Evolutionary conservation across 2,888 invertebrate genomes (phyloP).

Genomic region (Minunthozetes semirufus): DNA sequence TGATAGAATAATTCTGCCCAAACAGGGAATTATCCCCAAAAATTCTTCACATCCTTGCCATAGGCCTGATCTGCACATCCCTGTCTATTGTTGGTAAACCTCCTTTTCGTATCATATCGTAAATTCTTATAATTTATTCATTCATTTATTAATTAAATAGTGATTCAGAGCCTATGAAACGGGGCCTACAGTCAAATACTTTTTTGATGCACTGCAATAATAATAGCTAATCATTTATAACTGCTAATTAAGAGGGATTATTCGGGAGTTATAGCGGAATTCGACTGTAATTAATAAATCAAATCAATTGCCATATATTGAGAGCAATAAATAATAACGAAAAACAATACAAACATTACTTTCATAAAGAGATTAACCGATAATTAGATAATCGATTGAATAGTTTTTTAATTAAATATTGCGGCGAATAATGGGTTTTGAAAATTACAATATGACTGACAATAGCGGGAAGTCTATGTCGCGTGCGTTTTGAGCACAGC

Average conservation of each 20-base stretch:
- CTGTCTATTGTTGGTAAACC: too few species aligned
- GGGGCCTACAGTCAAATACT: too few species aligned
- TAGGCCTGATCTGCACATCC: too few species aligned
- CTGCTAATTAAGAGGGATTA: too few species aligned
- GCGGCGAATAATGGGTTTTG: neutral
- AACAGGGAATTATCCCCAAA: too few species aligned
- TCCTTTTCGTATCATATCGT: too few species aligned
- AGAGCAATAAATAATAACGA: neutral
- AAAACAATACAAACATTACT: too few species aligned
- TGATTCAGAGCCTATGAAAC: neutral
- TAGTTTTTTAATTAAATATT: neutral
- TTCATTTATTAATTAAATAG: neutral
- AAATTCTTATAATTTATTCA: too few species aligned
- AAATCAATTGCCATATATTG: neutral
- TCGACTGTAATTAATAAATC: neutral
- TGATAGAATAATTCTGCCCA: too few species aligned
- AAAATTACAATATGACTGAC: neutral
- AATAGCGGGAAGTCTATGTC: neutral
- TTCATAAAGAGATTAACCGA: neutral
- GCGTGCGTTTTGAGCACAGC: neutral
- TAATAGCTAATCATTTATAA: neutral
- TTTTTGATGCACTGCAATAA: too few species aligned
- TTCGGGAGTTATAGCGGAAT: too few species aligned
- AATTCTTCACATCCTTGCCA: too few species aligned
- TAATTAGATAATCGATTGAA: conserved; percentile 7